A percentile compares a stretch with the other conserved stretches of the same genome.
These are phyloP conservation scores for Zosterops borbonicus DNA, from an alignment of 2,113 vertebrate species.

Conservation along the genomic window DNA sequence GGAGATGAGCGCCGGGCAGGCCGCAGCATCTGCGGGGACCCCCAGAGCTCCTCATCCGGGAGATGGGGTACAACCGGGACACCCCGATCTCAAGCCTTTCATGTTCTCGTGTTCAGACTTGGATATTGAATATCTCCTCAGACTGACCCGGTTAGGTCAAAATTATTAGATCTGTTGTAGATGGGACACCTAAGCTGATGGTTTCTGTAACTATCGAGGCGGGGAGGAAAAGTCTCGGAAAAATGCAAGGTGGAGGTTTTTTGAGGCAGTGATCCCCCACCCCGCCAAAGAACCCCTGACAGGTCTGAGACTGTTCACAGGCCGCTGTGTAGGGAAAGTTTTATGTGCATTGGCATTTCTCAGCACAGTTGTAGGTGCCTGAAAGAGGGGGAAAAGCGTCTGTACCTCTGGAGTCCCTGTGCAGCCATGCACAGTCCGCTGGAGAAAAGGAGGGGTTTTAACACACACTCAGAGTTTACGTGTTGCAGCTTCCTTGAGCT, in stretches of 20 bases:
- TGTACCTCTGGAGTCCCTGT: neutral
- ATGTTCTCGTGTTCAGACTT: neutral
- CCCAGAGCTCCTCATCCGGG: fast-evolving
- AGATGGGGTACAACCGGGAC: neutral
- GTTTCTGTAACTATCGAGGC: neutral
- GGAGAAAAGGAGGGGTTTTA: neutral
- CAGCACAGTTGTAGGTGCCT: neutral
- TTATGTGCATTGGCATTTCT: neutral
- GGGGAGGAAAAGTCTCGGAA: neutral
- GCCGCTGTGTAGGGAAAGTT: neutral
- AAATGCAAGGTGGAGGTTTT: neutral
- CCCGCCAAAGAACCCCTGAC: neutral
- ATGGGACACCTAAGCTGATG: neutral
- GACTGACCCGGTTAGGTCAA: neutral
- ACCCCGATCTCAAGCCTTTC: fast-evolving
- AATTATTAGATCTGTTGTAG: neutral
- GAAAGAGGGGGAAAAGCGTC: neutral
- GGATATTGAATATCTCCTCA: neutral
- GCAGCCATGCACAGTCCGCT: fast-evolving
- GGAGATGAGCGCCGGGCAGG: neutral
- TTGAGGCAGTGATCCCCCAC: neutral
- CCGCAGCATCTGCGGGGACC: neutral
- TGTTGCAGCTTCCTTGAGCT: neutral
- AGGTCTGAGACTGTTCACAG: neutral
- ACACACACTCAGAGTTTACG: neutral